These are phyloP conservation scores for Pagrus major DNA, from an alignment of 2,113 vertebrate species.

Conservation along the genomic window DNA sequence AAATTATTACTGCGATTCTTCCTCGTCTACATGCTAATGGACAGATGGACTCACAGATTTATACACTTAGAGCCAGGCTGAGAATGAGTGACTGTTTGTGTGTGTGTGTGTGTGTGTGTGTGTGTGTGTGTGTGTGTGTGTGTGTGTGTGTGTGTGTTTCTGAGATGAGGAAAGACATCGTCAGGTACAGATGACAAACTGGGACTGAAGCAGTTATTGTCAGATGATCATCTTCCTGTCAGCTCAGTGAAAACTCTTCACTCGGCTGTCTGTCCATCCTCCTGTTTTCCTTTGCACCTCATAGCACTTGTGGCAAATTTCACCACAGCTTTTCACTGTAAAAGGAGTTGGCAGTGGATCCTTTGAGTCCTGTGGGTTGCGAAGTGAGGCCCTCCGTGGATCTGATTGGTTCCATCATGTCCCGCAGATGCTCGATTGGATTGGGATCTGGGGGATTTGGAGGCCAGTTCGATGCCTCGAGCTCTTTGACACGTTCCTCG, in stretches of 20 bases:
- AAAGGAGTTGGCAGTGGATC: no score
- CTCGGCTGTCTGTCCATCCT: slow-evolving; percentile 3
- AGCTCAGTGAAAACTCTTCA: background rate
- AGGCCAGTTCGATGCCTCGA: no score
- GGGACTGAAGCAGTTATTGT: slow-evolving; percentile 3
- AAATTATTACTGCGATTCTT: slow-evolving; percentile 11
- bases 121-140: slow-evolving; percentile 19
- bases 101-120: background rate
- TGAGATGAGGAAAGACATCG: background rate
- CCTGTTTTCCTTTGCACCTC: background rate
- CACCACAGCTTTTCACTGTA: background rate
- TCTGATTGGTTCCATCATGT: no score
- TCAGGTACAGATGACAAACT: slow-evolving; percentile 7
- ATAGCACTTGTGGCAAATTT: background rate
- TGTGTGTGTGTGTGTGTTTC: slow-evolving; percentile 11
- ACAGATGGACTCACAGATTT: slow-evolving; percentile 57
- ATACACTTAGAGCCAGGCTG: slow-evolving; percentile 3
- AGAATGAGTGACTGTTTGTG: slow-evolving; percentile 9
- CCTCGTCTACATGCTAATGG: background rate
- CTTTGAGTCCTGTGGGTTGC: no score
- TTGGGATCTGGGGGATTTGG: no score
- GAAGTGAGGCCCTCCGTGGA: no score
- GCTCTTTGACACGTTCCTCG: no score
- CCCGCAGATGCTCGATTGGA: no score
- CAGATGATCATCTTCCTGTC: slow-evolving; percentile 33